Conservation (phyloP, 1,140 invertebrate genomes). For the Steinernema khuongi region DNA sequence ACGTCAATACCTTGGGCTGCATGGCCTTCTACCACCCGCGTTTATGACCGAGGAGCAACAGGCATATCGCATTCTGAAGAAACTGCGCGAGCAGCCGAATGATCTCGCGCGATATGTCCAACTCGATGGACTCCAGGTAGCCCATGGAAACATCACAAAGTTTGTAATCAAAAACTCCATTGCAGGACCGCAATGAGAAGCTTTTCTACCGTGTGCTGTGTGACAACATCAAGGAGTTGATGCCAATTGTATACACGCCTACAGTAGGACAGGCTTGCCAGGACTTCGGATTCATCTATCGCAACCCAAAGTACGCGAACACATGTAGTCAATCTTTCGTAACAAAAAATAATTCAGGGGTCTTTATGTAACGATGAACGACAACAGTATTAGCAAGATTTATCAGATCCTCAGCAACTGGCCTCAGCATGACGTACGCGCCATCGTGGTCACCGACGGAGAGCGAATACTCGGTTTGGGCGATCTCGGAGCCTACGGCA, state of each 20-base stretch:
- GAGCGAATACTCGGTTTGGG: slow-evolving; percentile 87
- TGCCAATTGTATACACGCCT: slow-evolving; percentile 23
- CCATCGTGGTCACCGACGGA: slow-evolving; percentile 88
- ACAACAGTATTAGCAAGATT: slow-evolving; percentile 72
- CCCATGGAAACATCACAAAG: background rate
- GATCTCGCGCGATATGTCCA: slow-evolving; percentile 83
- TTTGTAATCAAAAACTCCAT: background rate
- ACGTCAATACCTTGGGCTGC: slow-evolving; percentile 81
- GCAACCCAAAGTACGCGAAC: slow-evolving; percentile 72
- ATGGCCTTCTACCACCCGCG: slow-evolving; percentile 82
- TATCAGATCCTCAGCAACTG: slow-evolving; percentile 67
- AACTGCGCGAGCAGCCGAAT: slow-evolving; percentile 77
- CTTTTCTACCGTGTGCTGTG: slow-evolving; percentile 86
- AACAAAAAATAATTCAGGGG: slow-evolving; percentile 63
- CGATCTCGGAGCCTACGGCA: slow-evolving; percentile 85
- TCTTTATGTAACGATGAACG: slow-evolving; percentile 90
- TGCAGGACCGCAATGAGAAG: slow-evolving; percentile 84
- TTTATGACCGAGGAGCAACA: slow-evolving; percentile 89
- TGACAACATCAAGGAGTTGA: slow-evolving; percentile 83
- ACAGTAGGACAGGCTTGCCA: slow-evolving; percentile 94
- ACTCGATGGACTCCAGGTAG: slow-evolving; percentile 58
- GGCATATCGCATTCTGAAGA: slow-evolving; percentile 75
- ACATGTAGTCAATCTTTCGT: background rate
- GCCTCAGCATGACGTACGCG: slow-evolving; percentile 84
- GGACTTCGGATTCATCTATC: slow-evolving; percentile 88